These are phyloP conservation scores for Diarsia brunnea DNA, from an alignment of 2,888 invertebrate genomes.

Conservation along the genomic window DNA sequence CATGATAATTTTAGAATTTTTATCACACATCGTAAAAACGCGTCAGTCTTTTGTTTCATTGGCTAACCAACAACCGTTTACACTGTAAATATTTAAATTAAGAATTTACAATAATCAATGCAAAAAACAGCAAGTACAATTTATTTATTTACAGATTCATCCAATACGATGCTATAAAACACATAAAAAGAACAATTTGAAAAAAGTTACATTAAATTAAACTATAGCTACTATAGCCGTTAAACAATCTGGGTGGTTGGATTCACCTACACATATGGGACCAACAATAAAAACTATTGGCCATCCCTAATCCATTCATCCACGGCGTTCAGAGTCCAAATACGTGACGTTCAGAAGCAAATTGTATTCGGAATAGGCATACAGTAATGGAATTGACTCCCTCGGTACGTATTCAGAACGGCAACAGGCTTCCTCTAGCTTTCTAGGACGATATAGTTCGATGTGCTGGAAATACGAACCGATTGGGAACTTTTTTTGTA, in stretches of 20 bases:
- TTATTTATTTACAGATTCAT: too few relatives aligned
- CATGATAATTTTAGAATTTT: neutral
- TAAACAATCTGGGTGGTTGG: too few relatives aligned
- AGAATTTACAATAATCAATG: neutral
- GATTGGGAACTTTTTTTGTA: slow-evolving; percentile 29
- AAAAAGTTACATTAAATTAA: too few relatives aligned
- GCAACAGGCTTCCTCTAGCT: slow-evolving; percentile 40
- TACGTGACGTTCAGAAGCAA: slow-evolving; percentile 51
- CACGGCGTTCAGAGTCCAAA: slow-evolving; percentile 20
- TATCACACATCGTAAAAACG: neutral
- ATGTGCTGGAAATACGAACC: slow-evolving; percentile 29
- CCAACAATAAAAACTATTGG: slow-evolving; percentile 8
- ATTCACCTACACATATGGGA: too few relatives aligned
- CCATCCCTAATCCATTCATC: slow-evolving; percentile 5
- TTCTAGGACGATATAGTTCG: slow-evolving; percentile 24
- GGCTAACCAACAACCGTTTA: neutral
- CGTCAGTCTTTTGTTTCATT: neutral
- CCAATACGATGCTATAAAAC: too few relatives aligned
- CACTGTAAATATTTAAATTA: neutral
- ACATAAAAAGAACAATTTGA: too few relatives aligned
- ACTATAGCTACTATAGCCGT: too few relatives aligned
- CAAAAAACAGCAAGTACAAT: too few relatives aligned
- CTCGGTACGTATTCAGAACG: slow-evolving; percentile 52
- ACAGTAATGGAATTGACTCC: slow-evolving; percentile 53
- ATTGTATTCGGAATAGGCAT: slow-evolving; percentile 51